Evolutionary conservation across 2,888 invertebrate genomes (phyloP), one percentile per base, ranked within the genome.

Genomic region (Mamestra brassicae): DNA sequence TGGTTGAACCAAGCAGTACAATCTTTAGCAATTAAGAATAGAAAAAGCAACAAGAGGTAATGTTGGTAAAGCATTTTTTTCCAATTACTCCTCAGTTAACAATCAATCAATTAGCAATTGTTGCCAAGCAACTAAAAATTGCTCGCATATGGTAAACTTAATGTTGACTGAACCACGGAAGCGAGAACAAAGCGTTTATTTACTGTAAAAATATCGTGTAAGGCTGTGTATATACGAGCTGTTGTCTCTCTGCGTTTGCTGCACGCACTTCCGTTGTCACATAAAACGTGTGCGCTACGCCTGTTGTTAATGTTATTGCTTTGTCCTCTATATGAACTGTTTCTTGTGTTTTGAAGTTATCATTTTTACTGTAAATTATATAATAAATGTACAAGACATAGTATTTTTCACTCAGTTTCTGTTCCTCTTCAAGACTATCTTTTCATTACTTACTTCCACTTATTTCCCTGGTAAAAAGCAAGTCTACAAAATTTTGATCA

Each of bases 231-330:
- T 62, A 68, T 36, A 57, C 61, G 34, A 55, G 60, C 38, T 42
- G n/a, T 65, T 74, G 68, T 80, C 55, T 45, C 55, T 69, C 63
- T 70, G 54, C 15, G 70, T 72, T 84, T 13, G 61, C 36, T 72
- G 72, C 85, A 82, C 85, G 85, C 85, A 84, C 61, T 73, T 82
- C 76, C 85, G 81, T 50, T 73, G 76, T 76, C 85, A 67, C 85
- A 82, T 84, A 80, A 82, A 80, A 63, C 54, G 72, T 70, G 80
- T 83, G 63, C 58, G 81, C 61, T 72, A 70, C 76, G 71, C 34
- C n/a, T 58, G 71, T 70, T 72, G 62, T 63, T 76, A 82, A 80
- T 76, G 54, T 70, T 76, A 81, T 76, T 84, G 54, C 72, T 68
- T 80, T 84, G 67, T 13, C 47, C 50, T 67, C 26, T 64, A 50